Evolutionary conservation across 2,888 invertebrate species (phyloP).

Genomic region (Galeopsomyia nigrocyanea): DNA sequence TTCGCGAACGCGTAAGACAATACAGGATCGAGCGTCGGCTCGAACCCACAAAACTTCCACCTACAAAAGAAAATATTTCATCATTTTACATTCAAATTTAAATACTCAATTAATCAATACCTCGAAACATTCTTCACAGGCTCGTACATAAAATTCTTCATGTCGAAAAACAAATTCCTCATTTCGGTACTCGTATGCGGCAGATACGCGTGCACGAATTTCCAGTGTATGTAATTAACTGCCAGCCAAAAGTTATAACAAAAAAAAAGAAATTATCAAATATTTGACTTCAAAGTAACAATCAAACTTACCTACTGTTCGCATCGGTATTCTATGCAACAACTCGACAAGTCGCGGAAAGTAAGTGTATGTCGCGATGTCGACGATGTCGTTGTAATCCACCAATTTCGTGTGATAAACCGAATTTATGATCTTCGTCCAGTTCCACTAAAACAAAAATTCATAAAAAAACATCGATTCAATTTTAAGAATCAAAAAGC

Average conservation of each 20-base stretch:
- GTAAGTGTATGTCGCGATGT: slow-evolving; percentile 24
- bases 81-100: not conserved
- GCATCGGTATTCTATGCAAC: slow-evolving; percentile 6
- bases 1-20: slow-evolving; percentile 26
- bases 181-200: slow-evolving; percentile 27
- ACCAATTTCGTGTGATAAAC: slow-evolving; percentile 13
- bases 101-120: slow-evolving; percentile 8
- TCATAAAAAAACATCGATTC: not conserved
- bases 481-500: too few relatives aligned
- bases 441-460: slow-evolving; percentile 12
- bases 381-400: not conserved
- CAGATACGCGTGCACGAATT: slow-evolving; percentile 34
- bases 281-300: not conserved
- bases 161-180: slow-evolving; percentile 22
- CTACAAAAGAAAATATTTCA: not conserved
- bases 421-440: slow-evolving; percentile 32
- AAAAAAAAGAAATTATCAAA: not conserved
- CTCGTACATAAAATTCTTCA: slow-evolving; percentile 27
- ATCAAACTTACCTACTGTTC: slow-evolving; percentile 11
- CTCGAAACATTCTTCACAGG: slow-evolving; percentile 28
- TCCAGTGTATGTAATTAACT: slow-evolving; percentile 41
- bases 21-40: slow-evolving; percentile 31
- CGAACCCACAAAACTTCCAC: slow-evolving; percentile 40
- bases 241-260: not conserved
- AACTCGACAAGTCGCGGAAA: slow-evolving; percentile 27